Percentiles rank a stretch among this genome's conserved stretches.
These are phyloP conservation scores for Rallus crepitans DNA, from an alignment of 2,797 vertebrate genomes.

Conservation along the genomic window DNA sequence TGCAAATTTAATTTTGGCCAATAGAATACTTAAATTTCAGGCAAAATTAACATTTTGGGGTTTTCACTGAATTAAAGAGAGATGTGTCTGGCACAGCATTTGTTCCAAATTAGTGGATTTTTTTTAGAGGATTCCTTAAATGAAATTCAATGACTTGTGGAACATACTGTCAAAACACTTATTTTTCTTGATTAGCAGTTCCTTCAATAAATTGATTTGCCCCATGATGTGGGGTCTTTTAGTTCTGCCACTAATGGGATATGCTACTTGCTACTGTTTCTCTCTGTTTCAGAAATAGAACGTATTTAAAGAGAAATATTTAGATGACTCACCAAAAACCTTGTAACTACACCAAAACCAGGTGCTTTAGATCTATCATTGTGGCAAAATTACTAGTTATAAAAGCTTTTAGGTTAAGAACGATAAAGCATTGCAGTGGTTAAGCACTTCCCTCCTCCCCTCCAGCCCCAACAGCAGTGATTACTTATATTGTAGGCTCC, in stretches of 20 bases:
- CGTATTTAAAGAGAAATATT: conserved; percentile 16
- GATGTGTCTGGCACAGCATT: neutral
- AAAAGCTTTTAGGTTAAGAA: neutral
- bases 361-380: neutral
- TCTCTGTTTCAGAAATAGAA: conserved; percentile 21
- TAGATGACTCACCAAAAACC: neutral
- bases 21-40: neutral
- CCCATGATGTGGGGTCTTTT: neutral
- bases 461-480: neutral
- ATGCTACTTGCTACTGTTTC: neutral
- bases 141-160: conserved; percentile 12
- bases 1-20: neutral
- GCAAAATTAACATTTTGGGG: neutral
- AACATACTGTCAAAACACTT: conserved; percentile 29
- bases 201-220: conserved; percentile 48
- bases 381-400: neutral
- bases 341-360: neutral
- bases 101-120: neutral
- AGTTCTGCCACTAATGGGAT: neutral
- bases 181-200: conserved; percentile 50
- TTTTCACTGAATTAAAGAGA: neutral
- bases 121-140: neutral
- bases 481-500: neutral
- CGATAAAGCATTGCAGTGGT: neutral
- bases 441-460: neutral